Conservation (phyloP, 1,140 invertebrate genomes). For the Ectropis grisescens region DNA sequence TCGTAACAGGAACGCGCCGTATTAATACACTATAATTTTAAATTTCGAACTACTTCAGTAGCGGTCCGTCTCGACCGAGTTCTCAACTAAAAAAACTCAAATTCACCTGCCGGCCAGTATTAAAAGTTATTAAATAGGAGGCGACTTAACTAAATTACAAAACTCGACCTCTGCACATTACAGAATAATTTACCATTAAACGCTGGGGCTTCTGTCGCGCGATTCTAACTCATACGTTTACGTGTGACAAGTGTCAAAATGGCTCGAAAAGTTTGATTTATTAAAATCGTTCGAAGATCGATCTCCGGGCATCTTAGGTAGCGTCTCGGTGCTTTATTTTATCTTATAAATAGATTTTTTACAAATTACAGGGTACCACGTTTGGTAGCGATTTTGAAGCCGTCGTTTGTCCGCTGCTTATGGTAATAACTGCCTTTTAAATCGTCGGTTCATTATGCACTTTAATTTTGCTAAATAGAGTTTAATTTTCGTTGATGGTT, state of each 20-base stretch:
- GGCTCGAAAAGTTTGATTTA: slow-evolving; percentile 39
- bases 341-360: slow-evolving; percentile 67
- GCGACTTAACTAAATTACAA: slow-evolving; percentile 64
- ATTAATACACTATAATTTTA: slow-evolving; percentile 61
- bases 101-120: slow-evolving; percentile 42
- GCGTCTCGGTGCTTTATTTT: slow-evolving; percentile 54
- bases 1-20: slow-evolving; percentile 27
- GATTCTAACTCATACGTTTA: slow-evolving; percentile 40
- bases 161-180: slow-evolving; percentile 56
- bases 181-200: slow-evolving; percentile 49
- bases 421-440: slow-evolving; percentile 23
- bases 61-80: slow-evolving; percentile 21
- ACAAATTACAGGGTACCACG: slow-evolving; percentile 64
- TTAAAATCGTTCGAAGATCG: slow-evolving; percentile 49
- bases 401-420: slow-evolving; percentile 16
- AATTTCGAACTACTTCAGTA: slow-evolving; percentile 58
- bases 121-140: slow-evolving; percentile 63
- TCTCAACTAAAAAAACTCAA: slow-evolving; percentile 32
- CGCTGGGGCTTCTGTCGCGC: slow-evolving; percentile 11
- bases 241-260: slow-evolving; percentile 57
- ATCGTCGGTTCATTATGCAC: slow-evolving; percentile 28
- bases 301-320: slow-evolving; percentile 57
- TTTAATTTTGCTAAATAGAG: slow-evolving; percentile 39
- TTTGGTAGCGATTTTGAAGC: slow-evolving; percentile 58
- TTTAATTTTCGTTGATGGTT: slow-evolving; percentile 28